Conservation (phyloP, 2,797 vertebrate genomes). For the Erpetoichthys calabaricus region DNA sequence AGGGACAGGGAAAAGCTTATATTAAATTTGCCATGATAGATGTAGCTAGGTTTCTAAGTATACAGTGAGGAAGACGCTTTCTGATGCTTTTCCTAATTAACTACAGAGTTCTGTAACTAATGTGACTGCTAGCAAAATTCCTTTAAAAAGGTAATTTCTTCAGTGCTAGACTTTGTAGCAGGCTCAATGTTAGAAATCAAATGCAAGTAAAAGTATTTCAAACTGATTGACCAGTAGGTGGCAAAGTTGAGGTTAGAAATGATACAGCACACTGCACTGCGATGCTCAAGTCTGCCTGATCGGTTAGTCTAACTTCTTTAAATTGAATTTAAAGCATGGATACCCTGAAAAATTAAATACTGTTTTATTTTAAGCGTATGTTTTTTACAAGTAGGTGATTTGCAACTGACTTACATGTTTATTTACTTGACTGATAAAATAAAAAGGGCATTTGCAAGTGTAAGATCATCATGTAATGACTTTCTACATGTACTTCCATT, state of each 20-base stretch:
- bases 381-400: conserved; percentile 14
- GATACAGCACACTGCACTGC: neutral
- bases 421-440: conserved; percentile 21
- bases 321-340: conserved; percentile 5
- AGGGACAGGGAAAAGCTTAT: no score
- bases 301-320: neutral
- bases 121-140: no score
- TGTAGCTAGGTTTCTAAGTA: no score
- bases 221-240: conserved; percentile 28
- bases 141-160: no score
- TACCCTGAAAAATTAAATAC: conserved; percentile 17
- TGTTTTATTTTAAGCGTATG: conserved; percentile 16
- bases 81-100: no score
- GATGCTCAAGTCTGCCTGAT: neutral
- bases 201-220: no score
- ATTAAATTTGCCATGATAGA: no score
- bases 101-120: no score
- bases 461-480: neutral
- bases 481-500: no score
- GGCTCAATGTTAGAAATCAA: no score
- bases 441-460: conserved; percentile 17
- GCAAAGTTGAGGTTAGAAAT: conserved; percentile 32
- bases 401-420: conserved; percentile 27
- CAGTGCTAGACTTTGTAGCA: no score
- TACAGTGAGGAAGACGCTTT: no score